Conservation (phyloP, 2,113 vertebrate species). For the Dicentrarchus labrax region DNA sequence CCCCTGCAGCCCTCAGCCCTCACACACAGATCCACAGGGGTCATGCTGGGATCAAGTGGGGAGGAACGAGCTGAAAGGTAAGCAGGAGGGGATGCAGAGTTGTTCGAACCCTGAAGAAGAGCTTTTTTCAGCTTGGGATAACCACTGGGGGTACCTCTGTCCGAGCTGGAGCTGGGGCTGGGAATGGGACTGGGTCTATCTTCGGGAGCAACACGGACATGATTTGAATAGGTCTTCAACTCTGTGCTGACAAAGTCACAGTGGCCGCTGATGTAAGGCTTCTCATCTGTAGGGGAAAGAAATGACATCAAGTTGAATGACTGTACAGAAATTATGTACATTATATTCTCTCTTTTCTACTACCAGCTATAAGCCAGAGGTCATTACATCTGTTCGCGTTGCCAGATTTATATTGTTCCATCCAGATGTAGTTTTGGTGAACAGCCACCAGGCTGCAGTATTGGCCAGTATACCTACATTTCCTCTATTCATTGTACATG, state of each 20-base stretch:
- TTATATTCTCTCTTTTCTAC: background rate
- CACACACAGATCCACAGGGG: constrained; percentile 78
- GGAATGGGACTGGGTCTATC: constrained; percentile 51
- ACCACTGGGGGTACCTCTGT: constrained; percentile 59
- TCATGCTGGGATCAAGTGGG: constrained; percentile 33
- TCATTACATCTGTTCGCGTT: constrained; percentile 3
- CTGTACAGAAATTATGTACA: background rate
- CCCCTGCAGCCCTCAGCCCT: constrained; percentile 71
- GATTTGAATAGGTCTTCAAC: constrained; percentile 69
- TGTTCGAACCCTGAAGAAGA: constrained; percentile 80
- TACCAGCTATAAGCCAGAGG: constrained; percentile 12
- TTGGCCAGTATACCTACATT: constrained; percentile 20
- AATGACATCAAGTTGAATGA: constrained; percentile 48
- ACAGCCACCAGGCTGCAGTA: constrained; percentile 64
- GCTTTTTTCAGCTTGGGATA: constrained; percentile 85
- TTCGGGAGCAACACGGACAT: constrained; percentile 62
- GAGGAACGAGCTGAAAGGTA: constrained; percentile 55
- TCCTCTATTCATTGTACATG: background rate
- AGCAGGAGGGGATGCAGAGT: constrained; percentile 67
- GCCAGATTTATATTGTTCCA: constrained; percentile 2
- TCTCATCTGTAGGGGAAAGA: constrained; percentile 84
- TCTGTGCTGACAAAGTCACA: constrained; percentile 84
- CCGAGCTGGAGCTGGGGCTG: constrained; percentile 61
- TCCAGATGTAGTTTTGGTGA: constrained; percentile 24
- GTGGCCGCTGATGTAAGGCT: constrained; percentile 82